Percentiles rank a stretch among this genome's conserved stretches.
Evolutionary conservation across 2,113 vertebrate species (phyloP).

Genomic region (Misgurnus anguillicaudatus): DNA sequence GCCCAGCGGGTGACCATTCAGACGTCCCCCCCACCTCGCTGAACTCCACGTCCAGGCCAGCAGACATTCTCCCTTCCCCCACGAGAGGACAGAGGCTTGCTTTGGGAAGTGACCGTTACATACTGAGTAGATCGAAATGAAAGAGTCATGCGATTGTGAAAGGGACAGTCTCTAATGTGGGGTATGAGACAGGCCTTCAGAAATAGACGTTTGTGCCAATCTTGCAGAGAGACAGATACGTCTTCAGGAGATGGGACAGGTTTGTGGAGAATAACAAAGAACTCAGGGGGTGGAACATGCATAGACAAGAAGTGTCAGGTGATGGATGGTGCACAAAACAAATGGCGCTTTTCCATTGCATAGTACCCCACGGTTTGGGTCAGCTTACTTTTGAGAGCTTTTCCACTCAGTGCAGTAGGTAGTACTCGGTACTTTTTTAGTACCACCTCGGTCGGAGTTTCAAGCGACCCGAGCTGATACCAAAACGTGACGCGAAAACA

Average conservation of each 20-base stretch:
- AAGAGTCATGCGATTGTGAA: constrained; percentile 27
- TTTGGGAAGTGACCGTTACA: constrained; percentile 51
- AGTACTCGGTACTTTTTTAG: no score
- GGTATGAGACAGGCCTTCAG: constrained; percentile 7
- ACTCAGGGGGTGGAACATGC: not conserved
- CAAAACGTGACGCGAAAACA: no score
- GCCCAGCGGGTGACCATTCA: constrained; percentile 54
- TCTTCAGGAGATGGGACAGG: not conserved
- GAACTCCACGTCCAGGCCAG: constrained; percentile 50
- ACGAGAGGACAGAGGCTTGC: constrained; percentile 32
- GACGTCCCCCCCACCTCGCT: constrained; percentile 39
- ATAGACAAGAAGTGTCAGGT: constrained; percentile 27
- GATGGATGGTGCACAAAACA: constrained; percentile 13
- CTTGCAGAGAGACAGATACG: not conserved
- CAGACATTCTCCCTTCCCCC: constrained; percentile 51
- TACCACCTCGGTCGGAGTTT: no score
- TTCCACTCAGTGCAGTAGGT: no score
- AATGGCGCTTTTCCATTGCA: not conserved
- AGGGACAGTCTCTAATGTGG: constrained; percentile 18
- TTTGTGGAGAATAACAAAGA: not conserved
- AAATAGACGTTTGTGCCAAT: not conserved
- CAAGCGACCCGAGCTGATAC: no score
- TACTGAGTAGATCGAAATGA: constrained; percentile 41
- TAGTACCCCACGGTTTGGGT: no score
- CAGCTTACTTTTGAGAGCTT: no score